Percentiles rank a stretch among this genome's conserved stretches.
phyloP scores from a whole-genome alignment of 2,113 vertebrate species.

The Trogon surrucura region DNA sequence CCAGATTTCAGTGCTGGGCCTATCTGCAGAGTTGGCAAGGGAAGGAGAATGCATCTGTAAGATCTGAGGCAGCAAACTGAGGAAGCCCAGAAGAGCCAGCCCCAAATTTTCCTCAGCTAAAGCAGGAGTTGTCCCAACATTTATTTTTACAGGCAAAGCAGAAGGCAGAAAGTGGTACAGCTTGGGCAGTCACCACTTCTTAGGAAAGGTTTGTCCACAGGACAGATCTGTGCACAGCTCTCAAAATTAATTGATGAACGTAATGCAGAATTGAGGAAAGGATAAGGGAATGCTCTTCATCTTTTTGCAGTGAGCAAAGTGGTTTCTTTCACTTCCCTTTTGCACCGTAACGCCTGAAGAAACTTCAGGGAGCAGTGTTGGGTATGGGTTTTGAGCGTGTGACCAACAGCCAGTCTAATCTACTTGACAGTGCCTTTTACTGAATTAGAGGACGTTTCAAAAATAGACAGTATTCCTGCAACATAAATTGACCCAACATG shows the following conservation, averaged over 20 bases:
- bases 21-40: background rate
- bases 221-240: background rate
- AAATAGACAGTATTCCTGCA: slow-evolving; percentile 50
- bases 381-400: background rate
- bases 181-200: background rate
- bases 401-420: background rate
- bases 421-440: slow-evolving; percentile 2
- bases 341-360: background rate
- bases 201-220: background rate
- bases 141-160: accelerated
- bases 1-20: background rate
- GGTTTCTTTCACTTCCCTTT: background rate
- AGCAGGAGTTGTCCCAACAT: background rate
- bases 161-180: background rate
- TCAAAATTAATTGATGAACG: background rate
- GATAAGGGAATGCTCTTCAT: background rate
- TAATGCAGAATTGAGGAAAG: background rate
- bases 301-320: background rate
- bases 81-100: background rate
- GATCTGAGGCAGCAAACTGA: background rate
- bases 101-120: background rate
- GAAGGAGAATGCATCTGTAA: background rate
- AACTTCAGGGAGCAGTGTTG: background rate
- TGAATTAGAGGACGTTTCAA: slow-evolving; percentile 65
- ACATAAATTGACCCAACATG: slow-evolving; percentile 58